Evolutionary conservation across 2,888 invertebrate genomes (phyloP), one percentile per base, ranked within the genome.

Genomic region (Pherbina coryleti): DNA sequence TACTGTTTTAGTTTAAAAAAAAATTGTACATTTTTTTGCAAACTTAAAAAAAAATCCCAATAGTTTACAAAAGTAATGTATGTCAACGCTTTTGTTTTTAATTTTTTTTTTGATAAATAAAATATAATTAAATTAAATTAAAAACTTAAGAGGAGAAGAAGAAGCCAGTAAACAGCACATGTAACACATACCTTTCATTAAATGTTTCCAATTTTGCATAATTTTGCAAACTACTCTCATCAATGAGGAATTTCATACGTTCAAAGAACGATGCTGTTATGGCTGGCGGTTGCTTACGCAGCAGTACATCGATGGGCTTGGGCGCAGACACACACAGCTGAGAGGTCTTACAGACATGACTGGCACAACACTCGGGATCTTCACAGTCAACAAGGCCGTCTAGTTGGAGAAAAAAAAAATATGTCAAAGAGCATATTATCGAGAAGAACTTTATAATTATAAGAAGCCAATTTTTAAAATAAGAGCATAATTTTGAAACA

Each of bases 241-340:
- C 98, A 83, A 99, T 98, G 82, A 99, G 92, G 92, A 99, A 99
- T 88, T 97, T 97, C 96, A 98, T 98, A 86, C 98, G 93, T 89
- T 99, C 98, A 89, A 97, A 98, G 92, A 99, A 99, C 1, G 98
- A 98, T 0, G 98, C 98, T 0, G 98, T 98, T 85, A 98, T 96
- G 31, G 97, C 96, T 3, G 98, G 98, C 0, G 98, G 97, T 88
- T 98, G 98, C 90, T 98, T 98, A 77, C 98, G 92, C 67, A 98
- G 92, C 19, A 99, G 92, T 81, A 99, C 97, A 89, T 99, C 98
- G 79, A 97, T 96, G 8, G 99, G 99, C 86, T 98, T 97, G 2
- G 98, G 97, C 0, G 98, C 96, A 0, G 97, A 95, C 8, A 97
- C 96, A 91, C 99, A 99, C 77, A 97, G 93, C 86, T 97, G 95